Percentiles rank a stretch among this genome's conserved stretches.
Evolutionary conservation across 2,797 vertebrate species (phyloP).

Genomic region (Gallinago nigripennis): DNA sequence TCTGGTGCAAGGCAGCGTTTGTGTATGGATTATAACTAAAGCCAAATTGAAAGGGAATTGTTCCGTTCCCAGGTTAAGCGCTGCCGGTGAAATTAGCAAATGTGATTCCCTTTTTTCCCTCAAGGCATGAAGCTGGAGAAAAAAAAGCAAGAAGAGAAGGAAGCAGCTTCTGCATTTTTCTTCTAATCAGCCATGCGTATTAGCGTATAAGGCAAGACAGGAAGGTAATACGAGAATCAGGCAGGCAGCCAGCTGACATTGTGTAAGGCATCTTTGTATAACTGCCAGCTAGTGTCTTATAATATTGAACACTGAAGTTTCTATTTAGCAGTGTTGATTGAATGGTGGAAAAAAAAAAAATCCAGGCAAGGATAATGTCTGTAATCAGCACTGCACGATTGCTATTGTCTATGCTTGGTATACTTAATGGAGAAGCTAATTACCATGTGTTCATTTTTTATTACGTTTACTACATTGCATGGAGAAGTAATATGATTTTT

Average conservation of each 20-base stretch:
- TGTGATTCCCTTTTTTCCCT: constrained; percentile 40
- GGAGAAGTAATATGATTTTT: constrained; percentile 61
- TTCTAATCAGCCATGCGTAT: constrained; percentile 45
- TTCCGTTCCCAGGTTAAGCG: constrained; percentile 26
- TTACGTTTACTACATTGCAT: constrained; percentile 53
- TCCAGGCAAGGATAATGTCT: constrained; percentile 68
- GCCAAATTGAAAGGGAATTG: background rate
- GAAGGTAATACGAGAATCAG: constrained; percentile 18
- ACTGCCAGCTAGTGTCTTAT: constrained; percentile 55
- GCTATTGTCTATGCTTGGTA: constrained; percentile 68
- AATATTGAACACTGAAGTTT: constrained; percentile 59
- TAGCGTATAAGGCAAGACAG: constrained; percentile 43
- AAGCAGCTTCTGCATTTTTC: constrained; percentile 47
- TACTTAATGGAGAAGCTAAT: constrained; percentile 72
- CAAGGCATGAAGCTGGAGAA: constrained; percentile 50
- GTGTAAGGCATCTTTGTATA: constrained; percentile 31
- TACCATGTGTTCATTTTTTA: constrained; percentile 69
- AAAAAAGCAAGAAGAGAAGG: constrained; percentile 43
- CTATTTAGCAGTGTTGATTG: constrained; percentile 69
- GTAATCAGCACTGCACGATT: constrained; percentile 65
- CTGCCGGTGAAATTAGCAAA: constrained; percentile 43
- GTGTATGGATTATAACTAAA: constrained; percentile 35
- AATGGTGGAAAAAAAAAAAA: constrained; percentile 69
- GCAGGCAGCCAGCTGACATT: constrained; percentile 35
- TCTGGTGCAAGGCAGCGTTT: constrained; percentile 12